Percentiles rank a stretch among this genome's conserved stretches.
phyloP scores from a whole-genome alignment of 2,113 vertebrate species.

The Mobula hypostoma region DNA sequence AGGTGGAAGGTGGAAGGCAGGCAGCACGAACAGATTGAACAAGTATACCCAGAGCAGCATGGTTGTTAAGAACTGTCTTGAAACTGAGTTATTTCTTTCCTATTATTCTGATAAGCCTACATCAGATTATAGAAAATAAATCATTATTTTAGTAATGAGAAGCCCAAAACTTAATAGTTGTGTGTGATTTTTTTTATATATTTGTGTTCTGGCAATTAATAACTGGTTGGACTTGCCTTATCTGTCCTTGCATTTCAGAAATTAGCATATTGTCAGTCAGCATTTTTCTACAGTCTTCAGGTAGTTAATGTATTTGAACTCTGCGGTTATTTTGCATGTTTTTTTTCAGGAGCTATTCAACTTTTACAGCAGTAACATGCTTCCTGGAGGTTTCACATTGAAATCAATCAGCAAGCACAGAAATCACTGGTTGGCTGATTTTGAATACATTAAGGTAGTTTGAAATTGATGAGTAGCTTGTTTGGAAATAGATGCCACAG shows the following conservation, averaged over 20 bases:
- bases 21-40: too few species aligned
- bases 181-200: not conserved
- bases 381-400: not conserved
- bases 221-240: not conserved
- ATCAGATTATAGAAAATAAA: too few species aligned
- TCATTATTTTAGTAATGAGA: too few species aligned
- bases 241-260: not conserved
- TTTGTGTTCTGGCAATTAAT: not conserved
- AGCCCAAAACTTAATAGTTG: too few species aligned
- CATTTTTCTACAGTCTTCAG: not conserved
- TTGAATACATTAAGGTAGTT: not conserved
- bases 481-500: not conserved
- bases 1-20: too few species aligned
- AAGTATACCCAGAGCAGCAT: too few species aligned
- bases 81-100: too few species aligned
- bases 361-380: not conserved
- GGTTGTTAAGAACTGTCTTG: too few species aligned
- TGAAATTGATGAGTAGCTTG: constrained; percentile 30
- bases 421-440: constrained; percentile 12
- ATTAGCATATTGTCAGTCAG: not conserved
- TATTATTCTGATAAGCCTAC: too few species aligned
- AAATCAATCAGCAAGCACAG: constrained; percentile 9
- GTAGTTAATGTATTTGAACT: constrained; percentile 2
- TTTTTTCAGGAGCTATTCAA: not conserved
- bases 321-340: not conserved